Percentiles rank a stretch among this genome's conserved stretches.
Conservation (phyloP, 2,113 vertebrate species). For the Mastomys natalensis region DNA sequence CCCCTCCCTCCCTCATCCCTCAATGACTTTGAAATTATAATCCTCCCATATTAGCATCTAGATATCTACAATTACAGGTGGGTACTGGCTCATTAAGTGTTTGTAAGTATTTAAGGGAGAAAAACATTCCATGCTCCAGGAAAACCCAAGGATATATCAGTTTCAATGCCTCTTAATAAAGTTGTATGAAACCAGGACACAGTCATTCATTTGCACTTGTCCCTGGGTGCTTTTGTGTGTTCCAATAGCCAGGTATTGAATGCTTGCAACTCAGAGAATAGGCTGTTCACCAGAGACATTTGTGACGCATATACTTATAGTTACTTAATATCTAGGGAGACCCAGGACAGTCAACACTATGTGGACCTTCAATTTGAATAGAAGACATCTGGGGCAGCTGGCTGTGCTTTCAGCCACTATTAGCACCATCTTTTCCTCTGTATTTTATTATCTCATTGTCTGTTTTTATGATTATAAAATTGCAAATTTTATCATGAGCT, state of each 20-base stretch:
- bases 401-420: background rate
- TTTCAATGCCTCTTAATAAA: background rate
- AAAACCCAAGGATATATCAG: background rate
- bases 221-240: background rate
- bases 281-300: background rate
- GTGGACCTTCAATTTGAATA: background rate
- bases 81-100: background rate
- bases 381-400: accelerated
- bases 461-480: background rate
- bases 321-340: background rate
- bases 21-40: background rate
- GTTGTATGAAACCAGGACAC: background rate
- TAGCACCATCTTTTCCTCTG: background rate
- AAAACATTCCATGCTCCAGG: background rate
- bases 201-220: accelerated
- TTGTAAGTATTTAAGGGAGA: background rate
- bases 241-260: background rate
- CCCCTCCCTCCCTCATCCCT: background rate
- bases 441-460: background rate
- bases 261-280: background rate
- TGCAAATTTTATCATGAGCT: background rate
- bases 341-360: accelerated
- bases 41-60: background rate
- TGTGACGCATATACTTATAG: background rate
- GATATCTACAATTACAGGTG: background rate